Evolutionary conservation across 1,140 invertebrate species (phyloP).

Genomic region (Fopius arisanus): DNA sequence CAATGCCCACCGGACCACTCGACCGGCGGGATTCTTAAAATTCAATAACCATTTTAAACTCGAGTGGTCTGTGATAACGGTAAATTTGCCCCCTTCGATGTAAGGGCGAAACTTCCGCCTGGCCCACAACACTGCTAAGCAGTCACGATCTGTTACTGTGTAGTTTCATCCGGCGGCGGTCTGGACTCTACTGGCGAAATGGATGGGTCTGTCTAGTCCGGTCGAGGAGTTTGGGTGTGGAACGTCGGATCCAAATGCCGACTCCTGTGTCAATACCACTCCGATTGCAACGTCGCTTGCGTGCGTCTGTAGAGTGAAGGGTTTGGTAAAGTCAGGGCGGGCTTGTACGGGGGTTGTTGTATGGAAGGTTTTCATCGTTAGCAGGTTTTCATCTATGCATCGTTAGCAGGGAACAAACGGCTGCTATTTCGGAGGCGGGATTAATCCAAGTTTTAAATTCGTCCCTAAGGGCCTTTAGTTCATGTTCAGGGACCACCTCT

Average conservation of each 20-base stretch:
- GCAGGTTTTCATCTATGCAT: background rate
- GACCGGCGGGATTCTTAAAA: background rate
- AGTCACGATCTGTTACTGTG: too few species aligned
- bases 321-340: background rate
- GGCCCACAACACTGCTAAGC: background rate
- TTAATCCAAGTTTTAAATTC: background rate
- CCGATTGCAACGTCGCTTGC: background rate
- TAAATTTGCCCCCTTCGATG: background rate
- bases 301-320: background rate
- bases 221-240: too few species aligned
- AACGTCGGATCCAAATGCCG: background rate
- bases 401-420: background rate
- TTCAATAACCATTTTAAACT: background rate
- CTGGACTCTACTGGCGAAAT: too few species aligned
- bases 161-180: too few species aligned
- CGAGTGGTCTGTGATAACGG: background rate
- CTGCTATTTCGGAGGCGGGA: background rate
- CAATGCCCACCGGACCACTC: background rate
- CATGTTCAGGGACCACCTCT: background rate
- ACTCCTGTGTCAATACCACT: background rate
- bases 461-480: background rate
- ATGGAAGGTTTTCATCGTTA: background rate
- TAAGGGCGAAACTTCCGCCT: background rate
- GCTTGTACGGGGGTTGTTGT: background rate
- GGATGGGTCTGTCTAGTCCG: too few species aligned